Percentiles rank a stretch among this genome's conserved stretches.
Conservation (phyloP, 1,140 invertebrate genomes). For the Drosophila chauvacae region DNA sequence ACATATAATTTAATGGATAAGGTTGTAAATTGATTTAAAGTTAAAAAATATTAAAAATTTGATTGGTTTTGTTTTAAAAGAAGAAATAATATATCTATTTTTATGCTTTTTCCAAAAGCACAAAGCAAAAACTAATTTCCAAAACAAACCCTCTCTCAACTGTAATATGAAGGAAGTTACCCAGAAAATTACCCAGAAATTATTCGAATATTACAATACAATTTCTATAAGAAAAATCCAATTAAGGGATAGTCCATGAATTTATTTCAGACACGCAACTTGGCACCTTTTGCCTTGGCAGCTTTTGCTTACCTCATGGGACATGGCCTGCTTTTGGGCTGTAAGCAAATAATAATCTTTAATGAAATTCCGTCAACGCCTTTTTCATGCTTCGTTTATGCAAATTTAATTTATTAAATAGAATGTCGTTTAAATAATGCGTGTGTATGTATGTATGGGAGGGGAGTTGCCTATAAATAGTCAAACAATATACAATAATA, state of each 20-base stretch:
- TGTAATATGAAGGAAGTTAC: too few species aligned
- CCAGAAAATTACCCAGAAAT: neutral
- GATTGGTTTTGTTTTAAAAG: too few species aligned
- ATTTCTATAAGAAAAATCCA: neutral
- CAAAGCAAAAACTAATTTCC: neutral
- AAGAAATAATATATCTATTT: too few species aligned
- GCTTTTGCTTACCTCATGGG: constrained; percentile 5
- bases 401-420: constrained; percentile 62
- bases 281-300: neutral
- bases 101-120: neutral
- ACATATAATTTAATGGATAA: neutral
- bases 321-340: constrained; percentile 69
- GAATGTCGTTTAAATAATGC: constrained; percentile 62
- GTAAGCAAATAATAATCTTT: constrained; percentile 3
- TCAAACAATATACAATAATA: constrained; percentile 47
- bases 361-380: constrained; percentile 12
- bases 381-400: constrained; percentile 29
- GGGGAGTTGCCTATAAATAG: constrained; percentile 61
- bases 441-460: constrained; percentile 3
- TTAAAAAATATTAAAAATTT: neutral
- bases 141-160: too few species aligned
- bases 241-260: constrained; percentile 3
- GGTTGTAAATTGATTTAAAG: neutral
- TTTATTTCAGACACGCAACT: neutral
- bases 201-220: neutral